Base-by-base conservation (phyloP, 2,797 vertebrate genomes). In the Tragopan temminckii region DNA sequence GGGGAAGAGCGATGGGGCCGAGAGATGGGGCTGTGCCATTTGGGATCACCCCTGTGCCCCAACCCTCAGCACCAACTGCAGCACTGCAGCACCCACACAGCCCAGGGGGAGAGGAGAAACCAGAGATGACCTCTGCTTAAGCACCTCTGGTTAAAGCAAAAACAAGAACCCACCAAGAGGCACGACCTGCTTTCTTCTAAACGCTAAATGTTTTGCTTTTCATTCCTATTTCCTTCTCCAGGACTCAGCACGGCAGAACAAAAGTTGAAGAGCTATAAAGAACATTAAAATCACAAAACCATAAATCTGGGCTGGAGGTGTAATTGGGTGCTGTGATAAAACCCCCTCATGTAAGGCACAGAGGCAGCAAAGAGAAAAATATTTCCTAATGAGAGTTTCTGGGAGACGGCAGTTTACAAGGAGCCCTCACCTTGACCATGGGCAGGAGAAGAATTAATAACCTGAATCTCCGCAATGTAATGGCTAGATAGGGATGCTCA, bases 401-500 rank as follows among this genome's bases (percentile, higher is more conserved):
- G 0, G 9, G 66, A 86, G 59, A 48, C 1, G 1, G 58, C 67
- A 81, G 78, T 86, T 61, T 2, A 1, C 27, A 33, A 57, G 53
- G 58, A 80, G 80, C 77, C 62, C 71, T 97, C 95, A 96, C 92
- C 92, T 85, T 93, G 84, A 36, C 48, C 0, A 0, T 15, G 0
- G 0, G 29, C 27, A 81, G 35, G 59, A 38, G 25, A 57, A 43
- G 62, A 57, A 93, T 94, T 96, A 94, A 94, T 88, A 90, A 93
- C 71, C 90, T 93, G 89, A 53, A 74, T 82, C 94, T 76, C 70
- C 1, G 2, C 85, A 61, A 46, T 0, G n/a, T 94, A 90, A 94
- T 19, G 58, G 88, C 78, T 74, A 85, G 76, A 76, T 23, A 63
- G 81, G 84, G 80, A 68, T 48, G 82, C 72, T 6, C 15, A 14